Base-by-base conservation (phyloP, 2,797 vertebrate species). In the Lacerta viridis region DNA sequence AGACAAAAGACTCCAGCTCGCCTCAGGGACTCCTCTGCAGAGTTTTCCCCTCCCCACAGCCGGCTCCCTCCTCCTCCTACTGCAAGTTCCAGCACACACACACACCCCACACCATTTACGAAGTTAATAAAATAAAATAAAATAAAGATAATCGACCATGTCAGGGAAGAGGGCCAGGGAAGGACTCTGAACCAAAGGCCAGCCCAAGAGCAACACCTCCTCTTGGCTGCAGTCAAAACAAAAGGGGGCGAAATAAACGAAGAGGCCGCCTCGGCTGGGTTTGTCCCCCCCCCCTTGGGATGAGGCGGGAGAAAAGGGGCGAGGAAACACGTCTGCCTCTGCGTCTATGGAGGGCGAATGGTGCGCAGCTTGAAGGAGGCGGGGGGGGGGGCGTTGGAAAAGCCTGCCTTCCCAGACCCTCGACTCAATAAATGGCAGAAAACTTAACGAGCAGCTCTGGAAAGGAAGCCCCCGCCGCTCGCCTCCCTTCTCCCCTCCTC, bases 1-100 rank as follows among this genome's bases (percentile, higher is more conserved):
- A 86, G 89, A 59, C 88, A 90, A 92, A 82, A 93, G 88, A 39
- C 91, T 90, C 43, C 1, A 23, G 41, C 77, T 41, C 5, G 83
- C 86, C 80, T 80, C 6, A 50, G 78, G 77, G 78, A 66, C 88
- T 76, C 15, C 25, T 75, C 78, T 68, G 74, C 20, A 18, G 61
- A 84, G 46, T 39, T 29, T 10, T 25, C 61, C 72, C 13, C 3
- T 18, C 7, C 5, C 25, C 29, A 17, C 43, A 43, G 29, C 20
- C 2, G 7, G 9, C 75, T 61, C 33, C 59, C 27, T 46, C 71
- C 83, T n/a, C 33, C 69, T 17, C 77, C 64, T 55, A 1, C 50
- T 50, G 11, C 50, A 13, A 43, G 11, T 77, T n/a, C n/a, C 0
- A 0, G 59, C 13, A 17, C 4, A 50, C 25, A 4, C 41, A 33